Conservation (phyloP, 1,140 invertebrate genomes). For the Helicoverpa zea region DNA sequence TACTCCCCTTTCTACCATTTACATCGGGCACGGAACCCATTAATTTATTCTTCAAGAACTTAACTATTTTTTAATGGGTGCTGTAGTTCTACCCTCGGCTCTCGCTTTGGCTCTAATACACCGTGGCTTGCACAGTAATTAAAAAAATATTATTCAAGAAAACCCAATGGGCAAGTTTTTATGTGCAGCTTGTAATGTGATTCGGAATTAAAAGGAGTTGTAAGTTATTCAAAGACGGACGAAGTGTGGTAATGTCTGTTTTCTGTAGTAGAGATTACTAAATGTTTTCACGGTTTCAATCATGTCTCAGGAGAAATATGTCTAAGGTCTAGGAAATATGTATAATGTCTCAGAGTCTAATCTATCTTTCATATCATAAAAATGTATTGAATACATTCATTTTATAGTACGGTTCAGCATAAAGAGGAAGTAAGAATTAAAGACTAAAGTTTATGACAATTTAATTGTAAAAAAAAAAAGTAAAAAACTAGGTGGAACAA, state of each 20-base stretch:
- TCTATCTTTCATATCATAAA: too few species aligned
- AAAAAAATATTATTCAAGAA: slow-evolving; percentile 49
- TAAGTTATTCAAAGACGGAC: not conserved
- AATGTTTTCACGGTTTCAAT: too few species aligned
- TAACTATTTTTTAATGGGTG: slow-evolving; percentile 48
- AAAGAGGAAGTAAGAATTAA: too few species aligned
- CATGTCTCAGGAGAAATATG: too few species aligned
- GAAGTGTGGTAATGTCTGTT: not conserved
- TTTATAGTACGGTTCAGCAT: too few species aligned
- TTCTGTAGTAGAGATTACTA: not conserved
- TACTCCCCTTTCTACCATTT: not conserved
- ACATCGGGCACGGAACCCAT: slow-evolving; percentile 38
- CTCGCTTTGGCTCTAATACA: slow-evolving; percentile 49
- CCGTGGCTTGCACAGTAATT: slow-evolving; percentile 50
- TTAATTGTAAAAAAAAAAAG: too few species aligned
- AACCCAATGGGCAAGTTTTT: slow-evolving; percentile 34
- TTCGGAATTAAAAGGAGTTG: not conserved
- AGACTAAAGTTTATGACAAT: too few species aligned
- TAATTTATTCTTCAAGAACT: slow-evolving; percentile 41
- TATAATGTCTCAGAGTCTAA: too few species aligned
- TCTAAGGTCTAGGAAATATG: too few species aligned
- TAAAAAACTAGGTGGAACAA: not conserved
- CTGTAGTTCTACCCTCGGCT: slow-evolving; percentile 32
- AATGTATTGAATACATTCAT: too few species aligned
- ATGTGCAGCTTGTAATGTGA: not conserved